Percentiles rank a stretch among this genome's conserved stretches.
phyloP scores from a whole-genome alignment of 2,797 vertebrate species.

The Potorous gilbertii region DNA sequence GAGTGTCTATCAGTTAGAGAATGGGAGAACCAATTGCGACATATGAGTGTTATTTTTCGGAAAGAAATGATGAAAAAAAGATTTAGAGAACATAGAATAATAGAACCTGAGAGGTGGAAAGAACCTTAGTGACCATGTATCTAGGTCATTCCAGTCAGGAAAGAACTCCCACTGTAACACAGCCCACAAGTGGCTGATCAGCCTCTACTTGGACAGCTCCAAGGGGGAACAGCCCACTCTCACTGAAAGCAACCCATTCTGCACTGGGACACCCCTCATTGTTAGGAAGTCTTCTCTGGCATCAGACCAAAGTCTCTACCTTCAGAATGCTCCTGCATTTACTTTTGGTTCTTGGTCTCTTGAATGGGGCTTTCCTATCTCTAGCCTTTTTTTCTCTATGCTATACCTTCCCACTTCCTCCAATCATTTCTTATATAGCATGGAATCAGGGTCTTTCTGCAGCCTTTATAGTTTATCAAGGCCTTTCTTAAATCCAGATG shows the following conservation, averaged over 20 bases:
- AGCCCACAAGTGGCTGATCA: background rate
- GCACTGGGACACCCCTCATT: background rate
- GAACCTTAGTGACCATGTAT: background rate
- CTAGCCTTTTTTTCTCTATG: background rate
- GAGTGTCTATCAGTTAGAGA: background rate
- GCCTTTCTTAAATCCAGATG: background rate
- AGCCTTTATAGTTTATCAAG: background rate
- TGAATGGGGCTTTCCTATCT: background rate
- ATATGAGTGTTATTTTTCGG: background rate
- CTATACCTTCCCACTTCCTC: background rate
- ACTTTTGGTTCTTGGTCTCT: background rate
- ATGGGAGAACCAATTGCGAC: background rate
- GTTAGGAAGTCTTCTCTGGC: background rate
- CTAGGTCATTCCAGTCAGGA: background rate
- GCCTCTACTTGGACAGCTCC: background rate
- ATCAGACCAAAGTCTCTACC: background rate
- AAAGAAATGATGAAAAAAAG: background rate
- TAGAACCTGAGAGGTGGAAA: background rate
- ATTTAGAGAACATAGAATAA: background rate
- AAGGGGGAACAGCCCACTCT: background rate
- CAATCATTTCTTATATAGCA: background rate
- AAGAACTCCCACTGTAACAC: background rate
- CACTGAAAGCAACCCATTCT: background rate
- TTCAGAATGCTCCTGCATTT: background rate
- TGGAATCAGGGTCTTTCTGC: background rate